Evolutionary conservation across 92 coral and sea anemone genomes (phyloP), one percentile per base, ranked within the genome.

Genomic region (Heteractis magnifica): DNA sequence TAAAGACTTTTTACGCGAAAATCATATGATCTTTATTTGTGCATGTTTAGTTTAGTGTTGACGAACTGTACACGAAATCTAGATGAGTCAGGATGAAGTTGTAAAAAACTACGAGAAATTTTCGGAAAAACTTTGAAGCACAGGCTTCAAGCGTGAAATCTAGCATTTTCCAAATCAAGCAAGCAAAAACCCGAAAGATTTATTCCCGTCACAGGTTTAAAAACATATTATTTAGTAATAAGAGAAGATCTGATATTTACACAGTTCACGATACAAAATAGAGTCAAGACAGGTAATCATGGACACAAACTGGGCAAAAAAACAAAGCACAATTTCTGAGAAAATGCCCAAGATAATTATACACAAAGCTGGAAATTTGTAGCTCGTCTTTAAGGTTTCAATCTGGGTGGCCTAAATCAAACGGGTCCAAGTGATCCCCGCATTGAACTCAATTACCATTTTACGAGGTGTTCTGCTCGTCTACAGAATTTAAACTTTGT

Each of bases 1-100:
- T 73, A 34, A 44, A 44, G 12, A 52, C 10, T 26, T 73, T 13
- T 10, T 59, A 6, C 14, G 23, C 74, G 55, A 79, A 77, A 79
- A 62, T 26, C 56, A 79, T 56, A 62, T 65, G 74, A 79, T 79
- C 15, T 79, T 19, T 19, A 10, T 4, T 51, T 77, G 53, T 79
- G 53, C 23, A 8, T 21, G 75, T 65, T 65, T 19, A 58, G 7
- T 62, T 79, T 65, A 51, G 15, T 9, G 26, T 60, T 3, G 4
- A 1, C 49, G 71, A 77, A 20, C 10, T 48, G 83, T 79, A 79
- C 75, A 60, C 21, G 9, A 21, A 79, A 62, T 12, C 18, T 41
- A n/a, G 65, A 74, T 48, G 23, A 74, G 77, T 74, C 56, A 74
- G 77, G 55, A 49, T 51, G 19, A 44, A 53, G 18, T 13, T 59